Evolutionary conservation across 2,113 vertebrate species (phyloP), one percentile per base, ranked within the genome.

Genomic region (Anseranas semipalmata): DNA sequence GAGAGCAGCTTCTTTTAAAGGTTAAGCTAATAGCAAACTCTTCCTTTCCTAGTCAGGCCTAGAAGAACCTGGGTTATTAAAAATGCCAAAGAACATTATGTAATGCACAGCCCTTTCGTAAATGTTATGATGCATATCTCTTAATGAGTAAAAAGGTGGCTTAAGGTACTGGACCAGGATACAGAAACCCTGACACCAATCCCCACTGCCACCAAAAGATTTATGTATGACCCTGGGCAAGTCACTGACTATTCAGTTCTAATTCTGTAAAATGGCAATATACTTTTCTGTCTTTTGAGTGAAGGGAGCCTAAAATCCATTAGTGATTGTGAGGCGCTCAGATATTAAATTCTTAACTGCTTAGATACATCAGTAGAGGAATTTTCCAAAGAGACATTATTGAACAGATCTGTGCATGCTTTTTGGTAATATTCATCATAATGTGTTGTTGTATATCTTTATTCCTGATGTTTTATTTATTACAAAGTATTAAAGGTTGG

Each of bases 401-500:
- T 80, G 87, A 95, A 87, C n/a, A 91, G 67, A 73, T 56, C 76
- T 39, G 52, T 75, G 53, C n/a, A 37, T 52, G 68, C 56, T 90
- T 85, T 84, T 93, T 90, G n/a, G 30, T 82, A 88, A 53, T 72
- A 84, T 84, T 87, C 14, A 25, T 87, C 80, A 89, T 81, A 90
- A 95, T 76, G 73, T 73, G 45, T 35, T 95, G 76, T n/a, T 89
- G 74, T 89, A 4, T 75, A 48, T 92, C 86, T 79, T 91, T 87
- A 90, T 82, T 95, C 80, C 53, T 45, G 9, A 93, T 96, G 53
- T 94, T 96, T 97, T 95, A 96, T 97, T 96, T 95, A 96, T 96
- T 71, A 87, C 11, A 19, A 79, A 92, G 58, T 92, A 95, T 92
- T 85, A 93, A 93, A 95, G 88, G 94, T 53, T 90, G 52, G 18